Percentiles rank a stretch among this genome's conserved stretches.
phyloP scores from a whole-genome alignment of 2,888 invertebrate genomes.

The Schrankia costaestrigalis region DNA sequence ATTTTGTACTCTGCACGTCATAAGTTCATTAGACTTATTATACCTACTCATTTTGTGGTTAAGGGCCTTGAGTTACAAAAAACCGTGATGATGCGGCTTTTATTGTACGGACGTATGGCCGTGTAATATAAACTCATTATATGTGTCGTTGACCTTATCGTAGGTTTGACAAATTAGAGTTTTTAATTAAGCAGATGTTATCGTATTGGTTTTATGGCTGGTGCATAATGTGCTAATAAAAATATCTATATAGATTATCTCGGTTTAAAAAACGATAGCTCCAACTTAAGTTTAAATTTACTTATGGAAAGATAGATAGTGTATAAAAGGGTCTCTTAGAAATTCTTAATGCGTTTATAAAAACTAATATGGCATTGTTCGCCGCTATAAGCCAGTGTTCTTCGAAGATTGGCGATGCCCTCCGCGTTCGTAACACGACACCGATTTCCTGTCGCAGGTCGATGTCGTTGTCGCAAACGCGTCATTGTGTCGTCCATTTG shows the following conservation, averaged over 20 bases:
- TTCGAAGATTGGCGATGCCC: slow-evolving; percentile 42
- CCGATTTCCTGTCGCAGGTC: slow-evolving; percentile 67
- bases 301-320: slow-evolving; percentile 17
- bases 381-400: slow-evolving; percentile 18
- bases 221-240: no score
- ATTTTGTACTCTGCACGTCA: no score
- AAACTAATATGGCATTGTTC: slow-evolving; percentile 30
- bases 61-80: slow-evolving; percentile 7
- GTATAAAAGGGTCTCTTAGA: slow-evolving; percentile 12
- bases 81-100: slow-evolving; percentile 3
- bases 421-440: slow-evolving; percentile 56
- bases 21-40: no score
- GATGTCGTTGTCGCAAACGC: slow-evolving; percentile 55
- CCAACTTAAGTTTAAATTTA: no score
- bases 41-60: slow-evolving; percentile 7
- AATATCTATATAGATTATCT: no score
- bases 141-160: slow-evolving; percentile 14
- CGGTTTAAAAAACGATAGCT: no score
- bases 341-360: slow-evolving; percentile 21
- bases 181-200: slow-evolving; percentile 5
- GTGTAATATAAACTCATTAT: slow-evolving; percentile 10
- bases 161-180: slow-evolving; percentile 5
- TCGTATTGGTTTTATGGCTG: no score
- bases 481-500: slow-evolving; percentile 62
- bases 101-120: no score